Evolutionary conservation across 1,140 invertebrate species (phyloP), one percentile per base, ranked within the genome.

Genomic region (Gonatopus flavifemur): DNA sequence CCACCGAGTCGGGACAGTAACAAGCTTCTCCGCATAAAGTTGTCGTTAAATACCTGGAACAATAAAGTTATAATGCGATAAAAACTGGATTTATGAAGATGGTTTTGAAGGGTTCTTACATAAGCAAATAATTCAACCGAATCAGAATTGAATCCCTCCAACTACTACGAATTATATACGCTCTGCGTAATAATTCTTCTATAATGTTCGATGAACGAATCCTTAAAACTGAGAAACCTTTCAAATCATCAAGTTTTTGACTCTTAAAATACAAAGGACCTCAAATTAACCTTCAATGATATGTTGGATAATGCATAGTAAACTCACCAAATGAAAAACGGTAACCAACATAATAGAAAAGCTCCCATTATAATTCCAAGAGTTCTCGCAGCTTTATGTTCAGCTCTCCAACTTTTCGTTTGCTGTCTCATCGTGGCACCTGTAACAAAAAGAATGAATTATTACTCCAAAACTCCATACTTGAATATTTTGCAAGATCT

Each of bases 321-420:
- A 63, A 69, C 81, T 82, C 77, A 87, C 87, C 86, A 88, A 33
- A 88, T 78, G 73, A 96, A 95, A 82, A 96, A 95, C 22, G 93
- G 93, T 49, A 94, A 79, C 90, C 91, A 94, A 68, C 91, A 94
- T 28, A 92, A 78, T 47, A 94, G 81, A 74, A 94, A 94, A 10
- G 87, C 89, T 8, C 91, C 91, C 84, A 94, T 93, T 50, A 94
- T 93, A 58, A 94, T 93, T 45, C 91, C 92, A 6, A 95, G 81
- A 24, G 93, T 96, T 59, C 91, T 84, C 7, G 91, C 91, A 8
- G 93, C 93, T 78, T 96, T 96, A 77, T 96, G 93, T 70, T 96
- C 93, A 43, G 91, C 91, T 64, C 88, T 80, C 88, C 88, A 90
- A 56, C 88, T 87, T 67, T 86, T 87, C 19, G 81, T 84, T 43